phyloP scores from a whole-genome alignment of 2,113 vertebrate species.

The Pomatorhinus ruficollis region DNA sequence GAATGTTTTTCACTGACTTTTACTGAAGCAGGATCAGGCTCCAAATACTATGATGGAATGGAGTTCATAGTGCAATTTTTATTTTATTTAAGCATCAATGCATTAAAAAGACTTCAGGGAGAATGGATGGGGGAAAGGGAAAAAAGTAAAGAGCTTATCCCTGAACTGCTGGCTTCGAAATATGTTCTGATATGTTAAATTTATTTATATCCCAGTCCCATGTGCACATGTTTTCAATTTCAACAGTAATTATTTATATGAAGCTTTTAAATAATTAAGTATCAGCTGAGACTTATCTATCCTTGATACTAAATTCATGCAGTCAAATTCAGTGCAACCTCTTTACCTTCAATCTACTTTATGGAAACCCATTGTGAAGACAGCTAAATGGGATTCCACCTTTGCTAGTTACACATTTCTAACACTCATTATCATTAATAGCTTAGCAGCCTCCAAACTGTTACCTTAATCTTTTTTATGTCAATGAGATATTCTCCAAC shows the following conservation, averaged over 20 bases:
- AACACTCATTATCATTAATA: conserved; percentile 26
- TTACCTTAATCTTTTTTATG: conserved; percentile 39
- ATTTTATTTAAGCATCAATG: conserved; percentile 23
- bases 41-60: not conserved
- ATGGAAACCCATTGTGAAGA: not conserved
- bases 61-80: conserved; percentile 5
- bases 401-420: conserved; percentile 13
- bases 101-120: not conserved
- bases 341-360: conserved; percentile 19
- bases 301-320: not conserved
- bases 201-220: not conserved
- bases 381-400: not conserved
- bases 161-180: not conserved
- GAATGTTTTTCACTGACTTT: not conserved
- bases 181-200: not conserved
- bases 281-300: not conserved
- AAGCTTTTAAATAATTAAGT: conserved; percentile 71
- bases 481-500: not conserved
- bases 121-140: not conserved
- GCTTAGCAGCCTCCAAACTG: conserved; percentile 24
- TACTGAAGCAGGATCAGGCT: not conserved
- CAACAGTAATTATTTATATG: conserved; percentile 68
- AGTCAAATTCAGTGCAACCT: not conserved
- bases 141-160: not conserved
- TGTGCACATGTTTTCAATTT: conserved; percentile 54